Percentiles rank a stretch among this genome's conserved stretches.
Evolutionary conservation across 2,113 vertebrate genomes (phyloP).

Genomic region (Butorides virescens): DNA sequence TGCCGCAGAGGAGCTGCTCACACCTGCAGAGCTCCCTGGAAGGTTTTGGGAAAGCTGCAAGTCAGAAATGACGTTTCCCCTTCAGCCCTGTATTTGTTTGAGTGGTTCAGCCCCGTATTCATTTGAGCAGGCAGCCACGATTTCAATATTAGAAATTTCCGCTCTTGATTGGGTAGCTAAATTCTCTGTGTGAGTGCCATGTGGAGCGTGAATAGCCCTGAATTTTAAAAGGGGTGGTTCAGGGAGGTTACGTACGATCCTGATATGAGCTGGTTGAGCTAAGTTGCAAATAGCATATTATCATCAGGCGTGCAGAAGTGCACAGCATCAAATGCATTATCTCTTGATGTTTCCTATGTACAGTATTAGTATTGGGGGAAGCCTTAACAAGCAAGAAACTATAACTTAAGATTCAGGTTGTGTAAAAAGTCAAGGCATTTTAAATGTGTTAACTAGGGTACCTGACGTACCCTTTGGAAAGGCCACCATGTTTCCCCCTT

Average conservation of each 20-base stretch:
- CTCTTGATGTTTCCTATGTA: not conserved
- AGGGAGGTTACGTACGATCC: not conserved
- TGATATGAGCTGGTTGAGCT: not conserved
- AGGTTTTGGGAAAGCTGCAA: not conserved
- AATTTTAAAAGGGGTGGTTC: not conserved
- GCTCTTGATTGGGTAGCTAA: not conserved
- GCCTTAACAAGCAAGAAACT: not conserved
- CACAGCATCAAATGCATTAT: not conserved
- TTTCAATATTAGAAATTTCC: not conserved
- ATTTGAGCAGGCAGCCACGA: not conserved
- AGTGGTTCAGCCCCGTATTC: not conserved
- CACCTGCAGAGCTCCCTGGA: not conserved
- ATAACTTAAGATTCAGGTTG: not conserved
- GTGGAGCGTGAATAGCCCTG: not conserved
- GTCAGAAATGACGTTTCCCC: not conserved
- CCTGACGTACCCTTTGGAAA: not conserved
- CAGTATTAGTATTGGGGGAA: not conserved
- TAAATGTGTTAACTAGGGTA: not conserved
- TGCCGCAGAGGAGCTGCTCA: fast-evolving
- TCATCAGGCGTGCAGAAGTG: not conserved
- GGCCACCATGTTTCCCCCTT: fast-evolving
- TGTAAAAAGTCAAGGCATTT: not conserved
- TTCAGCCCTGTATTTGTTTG: not conserved
- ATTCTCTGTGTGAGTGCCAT: not conserved
- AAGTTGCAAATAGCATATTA: not conserved